Evolutionary conservation across 2,888 invertebrate species (phyloP).

Genomic region (Leistus spinibarbis): DNA sequence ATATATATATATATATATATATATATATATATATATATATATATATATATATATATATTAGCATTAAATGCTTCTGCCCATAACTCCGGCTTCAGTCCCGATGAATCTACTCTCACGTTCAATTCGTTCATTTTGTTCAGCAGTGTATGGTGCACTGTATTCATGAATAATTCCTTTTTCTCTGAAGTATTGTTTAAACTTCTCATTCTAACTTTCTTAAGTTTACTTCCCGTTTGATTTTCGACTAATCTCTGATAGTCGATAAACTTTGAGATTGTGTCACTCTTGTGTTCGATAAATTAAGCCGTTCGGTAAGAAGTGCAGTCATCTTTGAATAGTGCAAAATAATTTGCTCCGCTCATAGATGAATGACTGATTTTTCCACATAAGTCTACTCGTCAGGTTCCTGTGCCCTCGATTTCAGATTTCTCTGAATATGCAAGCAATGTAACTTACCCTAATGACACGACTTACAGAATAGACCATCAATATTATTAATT

Average conservation of each 20-base stretch:
- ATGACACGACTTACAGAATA: conserved; percentile 42
- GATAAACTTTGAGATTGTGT: conserved; percentile 38
- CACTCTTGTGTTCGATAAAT: conserved; percentile 41
- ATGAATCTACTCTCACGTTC: conserved; percentile 48
- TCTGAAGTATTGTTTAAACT: conserved; percentile 40
- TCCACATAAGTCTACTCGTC: conserved; percentile 42
- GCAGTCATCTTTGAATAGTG: conserved; percentile 41
- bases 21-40: too few species aligned
- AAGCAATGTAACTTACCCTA: conserved; percentile 42
- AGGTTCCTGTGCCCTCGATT: conserved; percentile 20
- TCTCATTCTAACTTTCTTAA: conserved; percentile 40
- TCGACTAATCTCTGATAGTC: conserved; percentile 26
- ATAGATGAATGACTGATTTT: conserved; percentile 37
- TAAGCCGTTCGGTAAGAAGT: conserved; percentile 38
- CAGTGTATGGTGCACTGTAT: conserved; percentile 42
- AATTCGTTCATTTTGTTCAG: conserved; percentile 46
- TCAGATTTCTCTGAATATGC: conserved; percentile 28
- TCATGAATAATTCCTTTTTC: conserved; percentile 43
- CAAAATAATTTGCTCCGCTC: conserved; percentile 38
- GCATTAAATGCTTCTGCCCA: conserved; percentile 50
- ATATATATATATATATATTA: too few species aligned
- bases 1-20: too few species aligned
- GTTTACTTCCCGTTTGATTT: conserved; percentile 33
- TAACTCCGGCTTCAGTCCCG: conserved; percentile 43
- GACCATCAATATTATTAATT: conserved; percentile 36